These are phyloP conservation scores for Corynorhinus townsendii DNA, from an alignment of 2,113 vertebrate species.

Conservation along the genomic window DNA sequence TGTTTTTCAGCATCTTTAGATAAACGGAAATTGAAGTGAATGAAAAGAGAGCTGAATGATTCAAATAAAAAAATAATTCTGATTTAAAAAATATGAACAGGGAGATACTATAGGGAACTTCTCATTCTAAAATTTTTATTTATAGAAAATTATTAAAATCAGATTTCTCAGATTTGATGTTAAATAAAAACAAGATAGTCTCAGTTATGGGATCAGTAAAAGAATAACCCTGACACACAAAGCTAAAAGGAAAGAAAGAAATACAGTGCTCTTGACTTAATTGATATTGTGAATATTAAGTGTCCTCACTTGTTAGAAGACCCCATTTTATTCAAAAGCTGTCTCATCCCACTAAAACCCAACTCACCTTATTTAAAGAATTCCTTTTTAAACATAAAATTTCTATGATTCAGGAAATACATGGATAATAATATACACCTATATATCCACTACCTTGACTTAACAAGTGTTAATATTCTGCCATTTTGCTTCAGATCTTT, in stretches of 20 bases:
- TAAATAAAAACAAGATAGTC: constrained; percentile 11
- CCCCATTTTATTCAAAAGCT: constrained; percentile 22
- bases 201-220: background rate
- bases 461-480: background rate
- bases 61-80: constrained; percentile 5
- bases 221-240: background rate
- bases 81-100: background rate
- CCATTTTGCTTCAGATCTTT: background rate
- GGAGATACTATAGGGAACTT: background rate
- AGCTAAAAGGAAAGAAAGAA: constrained; percentile 2
- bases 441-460: background rate
- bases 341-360: background rate
- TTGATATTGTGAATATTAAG: background rate
- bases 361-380: constrained; percentile 25
- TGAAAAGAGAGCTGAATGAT: background rate
- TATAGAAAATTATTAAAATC: background rate
- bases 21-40: background rate
- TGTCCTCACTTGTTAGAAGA: background rate
- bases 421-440: background rate
- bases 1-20: constrained; percentile 33
- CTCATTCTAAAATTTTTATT: background rate
- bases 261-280: background rate
- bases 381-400: constrained; percentile 8
- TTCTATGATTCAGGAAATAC: background rate
- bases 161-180: constrained; percentile 9